Base-by-base conservation (phyloP, 2,888 invertebrate genomes). In the Venusia cambrica region DNA sequence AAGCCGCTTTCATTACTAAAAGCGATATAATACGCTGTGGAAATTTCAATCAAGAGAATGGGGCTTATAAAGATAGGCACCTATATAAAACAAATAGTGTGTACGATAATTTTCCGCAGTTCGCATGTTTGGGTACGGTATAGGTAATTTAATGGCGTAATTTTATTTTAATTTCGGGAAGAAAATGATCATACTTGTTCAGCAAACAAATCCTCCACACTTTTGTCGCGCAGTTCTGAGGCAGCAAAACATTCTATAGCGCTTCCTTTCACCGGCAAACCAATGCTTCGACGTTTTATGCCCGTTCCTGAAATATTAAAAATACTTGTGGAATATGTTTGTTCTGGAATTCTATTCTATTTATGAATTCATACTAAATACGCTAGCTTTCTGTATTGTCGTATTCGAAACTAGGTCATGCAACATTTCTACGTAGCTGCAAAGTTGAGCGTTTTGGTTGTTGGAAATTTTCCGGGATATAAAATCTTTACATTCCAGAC, bases 171-270 rank as follows among this genome's bases (percentile, higher is more conserved):
- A n/a, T n/a, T n/a, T n/a, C n/a, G n/a, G n/a, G n/a, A n/a, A n/a
- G 29, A 45, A 42, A 44, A 36, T 41, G 14, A 13, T 29, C 46
- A 48, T 44, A 72, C 74, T 54, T 68, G 54, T 41, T 72, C 66
- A 6, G 43, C 39, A 29, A 58, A 51, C 28, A 56, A 39, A 18
- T 61, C 56, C 6, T 65, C 62, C 5, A 57, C 49, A 25, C 52
- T 58, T 45, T 51, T 57, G 10, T 48, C 47, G 2, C 35, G 48
- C 3, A 50, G 20, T 27, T 51, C 51, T 2, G 46, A 10, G 2
- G 58, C 54, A 33, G 48, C 47, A 29, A 61, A 58, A 36, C 36
- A 38, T 38, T 58, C 48, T 15, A 52, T 38, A 4, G 62, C 57
- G 36, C 48, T 48, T 38, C 62, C 54, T 27, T 54, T 51, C 12